Evolutionary conservation across 2,888 invertebrate genomes (phyloP).

Genomic region (Onchidella celtica): DNA sequence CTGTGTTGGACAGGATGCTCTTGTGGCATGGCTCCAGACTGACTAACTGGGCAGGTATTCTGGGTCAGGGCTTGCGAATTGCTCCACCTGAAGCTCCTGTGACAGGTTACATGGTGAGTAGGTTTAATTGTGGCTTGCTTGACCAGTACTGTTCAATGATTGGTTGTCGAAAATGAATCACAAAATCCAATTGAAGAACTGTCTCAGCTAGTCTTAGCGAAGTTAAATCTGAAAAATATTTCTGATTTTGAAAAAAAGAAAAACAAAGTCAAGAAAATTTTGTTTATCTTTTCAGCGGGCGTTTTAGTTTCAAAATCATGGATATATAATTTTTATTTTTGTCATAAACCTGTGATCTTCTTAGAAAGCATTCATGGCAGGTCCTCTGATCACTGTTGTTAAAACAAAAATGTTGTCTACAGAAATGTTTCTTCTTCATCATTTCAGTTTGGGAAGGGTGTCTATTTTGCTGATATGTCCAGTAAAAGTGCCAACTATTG

Average conservation of each 20-base stretch:
- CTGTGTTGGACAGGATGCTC: constrained; percentile 77
- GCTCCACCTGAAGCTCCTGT: constrained; percentile 83
- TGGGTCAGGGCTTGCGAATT: constrained; percentile 81
- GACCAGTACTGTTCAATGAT: too few relatives aligned
- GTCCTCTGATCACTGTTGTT: too few relatives aligned
- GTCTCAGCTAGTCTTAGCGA: neutral
- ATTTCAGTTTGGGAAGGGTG: constrained; percentile 81
- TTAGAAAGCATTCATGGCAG: too few relatives aligned
- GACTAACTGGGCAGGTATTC: constrained; percentile 82
- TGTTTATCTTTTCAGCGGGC: too few relatives aligned
- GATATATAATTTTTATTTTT: too few relatives aligned
- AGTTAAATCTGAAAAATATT: neutral
- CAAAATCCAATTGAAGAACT: too few relatives aligned
- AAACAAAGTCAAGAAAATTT: neutral
- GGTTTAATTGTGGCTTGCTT: too few relatives aligned
- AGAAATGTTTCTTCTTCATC: too few relatives aligned
- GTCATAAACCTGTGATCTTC: too few relatives aligned
- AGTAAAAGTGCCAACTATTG: constrained; percentile 83
- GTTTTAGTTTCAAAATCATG: too few relatives aligned
- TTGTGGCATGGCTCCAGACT: constrained; percentile 82
- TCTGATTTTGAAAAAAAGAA: neutral
- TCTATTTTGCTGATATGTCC: constrained; percentile 82
- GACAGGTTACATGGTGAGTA: constrained; percentile 82
- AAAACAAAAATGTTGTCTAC: too few relatives aligned
- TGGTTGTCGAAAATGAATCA: too few relatives aligned